phyloP scores from a whole-genome alignment of 2,113 vertebrate species.

The Cryptotis parvus region DNA sequence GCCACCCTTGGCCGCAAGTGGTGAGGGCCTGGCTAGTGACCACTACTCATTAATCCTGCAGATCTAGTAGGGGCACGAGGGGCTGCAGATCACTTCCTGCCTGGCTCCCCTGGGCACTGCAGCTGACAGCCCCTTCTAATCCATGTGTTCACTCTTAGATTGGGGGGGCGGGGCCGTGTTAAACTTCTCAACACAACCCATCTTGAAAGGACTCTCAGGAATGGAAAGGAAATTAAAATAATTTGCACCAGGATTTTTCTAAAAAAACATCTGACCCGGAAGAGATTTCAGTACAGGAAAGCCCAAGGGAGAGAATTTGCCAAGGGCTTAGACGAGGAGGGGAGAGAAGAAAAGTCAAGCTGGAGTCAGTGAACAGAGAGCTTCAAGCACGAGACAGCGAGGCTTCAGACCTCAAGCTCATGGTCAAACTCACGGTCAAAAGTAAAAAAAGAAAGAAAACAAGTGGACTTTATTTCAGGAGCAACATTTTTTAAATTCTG shows the following conservation, averaged over 20 bases:
- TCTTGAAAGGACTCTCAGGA: not conserved
- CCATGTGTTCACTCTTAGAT: not conserved
- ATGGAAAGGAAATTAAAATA: conserved; percentile 3
- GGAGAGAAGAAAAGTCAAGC: not conserved
- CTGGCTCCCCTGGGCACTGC: not conserved
- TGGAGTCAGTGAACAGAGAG: not conserved
- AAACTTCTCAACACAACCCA: not conserved
- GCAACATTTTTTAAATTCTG: not conserved
- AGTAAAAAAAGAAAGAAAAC: conserved; percentile 34
- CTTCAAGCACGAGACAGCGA: not conserved
- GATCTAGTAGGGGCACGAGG: not conserved
- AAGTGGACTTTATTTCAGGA: not conserved
- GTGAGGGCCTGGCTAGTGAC: not conserved
- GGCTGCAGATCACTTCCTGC: not conserved
- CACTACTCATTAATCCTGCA: not conserved
- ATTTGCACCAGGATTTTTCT: not conserved
- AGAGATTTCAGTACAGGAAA: not conserved
- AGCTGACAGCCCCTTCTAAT: not conserved
- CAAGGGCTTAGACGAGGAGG: not conserved
- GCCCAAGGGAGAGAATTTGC: not conserved
- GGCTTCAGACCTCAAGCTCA: not conserved
- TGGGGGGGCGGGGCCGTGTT: not conserved
- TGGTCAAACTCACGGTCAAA: too few relatives aligned
- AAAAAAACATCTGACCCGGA: conserved; percentile 21
- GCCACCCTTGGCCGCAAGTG: not conserved